Evolutionary conservation across 2,888 invertebrate species (phyloP), one percentile per base, ranked within the genome.

Genomic region (Dioctria rufipes): DNA sequence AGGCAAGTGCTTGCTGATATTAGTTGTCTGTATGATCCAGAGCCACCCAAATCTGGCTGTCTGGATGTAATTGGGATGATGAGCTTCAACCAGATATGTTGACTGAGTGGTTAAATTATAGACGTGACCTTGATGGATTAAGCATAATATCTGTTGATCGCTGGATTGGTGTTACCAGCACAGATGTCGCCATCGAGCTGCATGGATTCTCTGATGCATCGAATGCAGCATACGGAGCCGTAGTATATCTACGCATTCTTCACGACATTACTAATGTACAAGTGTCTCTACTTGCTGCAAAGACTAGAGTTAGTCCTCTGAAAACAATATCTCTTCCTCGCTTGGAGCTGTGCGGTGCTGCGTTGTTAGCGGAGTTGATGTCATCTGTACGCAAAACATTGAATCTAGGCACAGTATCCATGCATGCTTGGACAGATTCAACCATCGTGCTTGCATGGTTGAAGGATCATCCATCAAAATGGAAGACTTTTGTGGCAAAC

Each of bases 281-380:
- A 11, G 40, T 40, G 5, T 4, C 6, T 4, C n/a, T 66, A 11
- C 8, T 66, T 1, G 40, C n/a, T 40, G 40, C 66, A 2, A 66
- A 66, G 6, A 40, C 42, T 5, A 40, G 40, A n/a, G 42, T 66
- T 5, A 40, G 80, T 46, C 82, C 81, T 13, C 4, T 78, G 2
- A 85, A 84, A 66, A 54, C 73, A n/a, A 77, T 83, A 4, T 82
- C 84, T 2, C 25, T 25, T 25, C 83, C 84, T 4, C 69, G 84
- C 6, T 69, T 85, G 5, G 84, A 85, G 46, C 78, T 86, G 37
- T 77, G 82, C 4, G 80, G 60, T 39, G 80, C 83, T 25, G 4
- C 69, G 13, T 6, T 46, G 4, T 8, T 67, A 25, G 25, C 25
- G 25, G 25, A 25, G 25, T 25, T 25, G 25, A 25, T 25, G 25